These are phyloP conservation scores for Macaca nemestrina DNA, from an alignment of 2,113 vertebrate species.

Conservation along the genomic window DNA sequence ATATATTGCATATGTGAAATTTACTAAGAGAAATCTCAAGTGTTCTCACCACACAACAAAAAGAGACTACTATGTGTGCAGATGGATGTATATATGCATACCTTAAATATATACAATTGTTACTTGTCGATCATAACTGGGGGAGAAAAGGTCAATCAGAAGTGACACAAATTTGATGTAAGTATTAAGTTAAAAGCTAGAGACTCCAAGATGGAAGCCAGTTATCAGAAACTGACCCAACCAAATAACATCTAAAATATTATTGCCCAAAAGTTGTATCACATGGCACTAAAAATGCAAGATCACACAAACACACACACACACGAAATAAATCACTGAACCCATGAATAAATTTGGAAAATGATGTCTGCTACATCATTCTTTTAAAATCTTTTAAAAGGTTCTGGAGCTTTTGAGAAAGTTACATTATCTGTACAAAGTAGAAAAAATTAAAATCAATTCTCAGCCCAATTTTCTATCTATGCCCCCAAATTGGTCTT, in stretches of 20 bases:
- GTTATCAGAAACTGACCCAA: not conserved
- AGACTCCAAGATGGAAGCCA: not conserved
- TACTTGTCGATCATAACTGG: not conserved
- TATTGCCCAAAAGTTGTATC: not conserved
- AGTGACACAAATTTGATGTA: not conserved
- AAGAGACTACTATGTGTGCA: not conserved
- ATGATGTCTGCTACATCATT: not conserved
- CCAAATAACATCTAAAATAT: not conserved
- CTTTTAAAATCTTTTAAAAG: slow-evolving; percentile 8
- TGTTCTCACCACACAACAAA: not conserved
- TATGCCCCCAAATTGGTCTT: not conserved
- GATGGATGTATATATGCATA: not conserved
- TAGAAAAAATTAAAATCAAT: slow-evolving; percentile 37
- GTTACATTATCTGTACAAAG: slow-evolving; percentile 1
- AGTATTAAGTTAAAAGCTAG: not conserved
- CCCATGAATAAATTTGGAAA: slow-evolving; percentile 39
- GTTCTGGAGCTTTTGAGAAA: not conserved
- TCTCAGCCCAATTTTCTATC: slow-evolving; percentile 27
- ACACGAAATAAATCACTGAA: slow-evolving; percentile 29
- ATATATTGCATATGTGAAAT: not conserved
- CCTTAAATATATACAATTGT: not conserved
- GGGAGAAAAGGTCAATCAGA: not conserved
- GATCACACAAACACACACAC: not conserved
- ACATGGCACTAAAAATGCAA: not conserved
- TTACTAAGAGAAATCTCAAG: not conserved